A percentile compares a stretch with the other conserved stretches of the same genome.
These are phyloP conservation scores for Agrilus planipennis DNA, from an alignment of 1,140 invertebrate genomes.

Conservation along the genomic window DNA sequence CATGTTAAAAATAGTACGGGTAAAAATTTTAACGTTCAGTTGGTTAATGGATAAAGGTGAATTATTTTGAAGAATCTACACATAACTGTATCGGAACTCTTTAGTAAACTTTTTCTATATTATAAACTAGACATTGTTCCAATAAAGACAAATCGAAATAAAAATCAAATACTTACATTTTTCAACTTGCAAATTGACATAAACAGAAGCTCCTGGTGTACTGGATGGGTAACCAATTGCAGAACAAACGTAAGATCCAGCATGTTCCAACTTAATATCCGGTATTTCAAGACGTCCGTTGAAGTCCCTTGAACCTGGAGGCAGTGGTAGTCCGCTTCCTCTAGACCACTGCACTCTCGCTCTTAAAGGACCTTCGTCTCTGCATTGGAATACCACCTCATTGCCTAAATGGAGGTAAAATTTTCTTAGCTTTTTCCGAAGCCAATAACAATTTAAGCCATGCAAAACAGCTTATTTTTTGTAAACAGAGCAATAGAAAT, in stretches of 20 bases:
- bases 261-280: constrained; percentile 62
- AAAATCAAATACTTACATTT: constrained; percentile 50
- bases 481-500: too few relatives aligned
- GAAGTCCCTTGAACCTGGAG: constrained; percentile 53
- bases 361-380: constrained; percentile 70
- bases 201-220: constrained; percentile 39
- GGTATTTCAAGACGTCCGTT: constrained; percentile 76
- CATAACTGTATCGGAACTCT: background rate
- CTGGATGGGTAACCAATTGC: constrained; percentile 53
- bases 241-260: constrained; percentile 72
- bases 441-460: too few relatives aligned
- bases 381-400: constrained; percentile 84
- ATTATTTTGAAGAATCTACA: background rate
- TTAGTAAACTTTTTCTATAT: constrained; percentile 6
- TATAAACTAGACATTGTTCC: background rate
- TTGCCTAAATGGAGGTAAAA: constrained; percentile 54
- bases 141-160: constrained; percentile 7
- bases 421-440: too few relatives aligned
- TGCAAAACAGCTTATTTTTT: too few relatives aligned
- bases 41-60: background rate
- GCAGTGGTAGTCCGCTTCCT: constrained; percentile 55
- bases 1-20: too few relatives aligned
- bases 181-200: constrained; percentile 56
- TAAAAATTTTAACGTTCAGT: background rate
- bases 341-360: constrained; percentile 66